Percentiles rank a stretch among this genome's conserved stretches.
phyloP scores from a whole-genome alignment of 2,113 vertebrate species.

The Puffinus mauretanicus region DNA sequence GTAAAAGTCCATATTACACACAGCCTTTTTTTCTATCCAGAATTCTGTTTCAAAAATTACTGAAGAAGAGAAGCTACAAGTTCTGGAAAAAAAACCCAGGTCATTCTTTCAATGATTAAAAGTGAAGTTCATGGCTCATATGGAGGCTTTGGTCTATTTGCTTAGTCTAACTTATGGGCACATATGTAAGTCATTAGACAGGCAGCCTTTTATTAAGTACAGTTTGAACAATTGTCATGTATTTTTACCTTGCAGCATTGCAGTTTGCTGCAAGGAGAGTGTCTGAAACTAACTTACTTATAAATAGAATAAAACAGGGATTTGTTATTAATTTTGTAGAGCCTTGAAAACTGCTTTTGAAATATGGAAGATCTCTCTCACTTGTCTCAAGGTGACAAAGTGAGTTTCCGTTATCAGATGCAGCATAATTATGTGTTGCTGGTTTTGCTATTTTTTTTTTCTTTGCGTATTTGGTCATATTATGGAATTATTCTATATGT shows the following conservation, averaged over 20 bases:
- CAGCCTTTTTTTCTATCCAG: background rate
- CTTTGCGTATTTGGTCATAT: background rate
- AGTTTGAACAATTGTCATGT: background rate
- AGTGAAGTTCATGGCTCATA: background rate
- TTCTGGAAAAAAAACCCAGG: background rate
- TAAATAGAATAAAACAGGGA: background rate
- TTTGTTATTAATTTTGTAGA: background rate
- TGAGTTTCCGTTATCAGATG: background rate
- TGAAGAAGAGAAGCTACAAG: background rate
- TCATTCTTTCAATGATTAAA: background rate
- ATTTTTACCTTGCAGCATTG: background rate
- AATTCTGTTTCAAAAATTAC: background rate
- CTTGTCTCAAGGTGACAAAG: background rate
- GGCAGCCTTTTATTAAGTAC: background rate
- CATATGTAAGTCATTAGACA: background rate
- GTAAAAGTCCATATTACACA: background rate
- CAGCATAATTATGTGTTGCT: background rate
- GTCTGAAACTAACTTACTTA: background rate
- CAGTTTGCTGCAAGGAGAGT: background rate
- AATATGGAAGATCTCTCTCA: background rate
- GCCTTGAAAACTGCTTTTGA: background rate
- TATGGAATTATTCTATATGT: background rate
- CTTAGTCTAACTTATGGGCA: background rate
- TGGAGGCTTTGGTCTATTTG: background rate
- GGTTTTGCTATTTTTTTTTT: background rate